Base-by-base conservation (phyloP, 2,113 vertebrate species). In the Dromiciops gliroides region DNA sequence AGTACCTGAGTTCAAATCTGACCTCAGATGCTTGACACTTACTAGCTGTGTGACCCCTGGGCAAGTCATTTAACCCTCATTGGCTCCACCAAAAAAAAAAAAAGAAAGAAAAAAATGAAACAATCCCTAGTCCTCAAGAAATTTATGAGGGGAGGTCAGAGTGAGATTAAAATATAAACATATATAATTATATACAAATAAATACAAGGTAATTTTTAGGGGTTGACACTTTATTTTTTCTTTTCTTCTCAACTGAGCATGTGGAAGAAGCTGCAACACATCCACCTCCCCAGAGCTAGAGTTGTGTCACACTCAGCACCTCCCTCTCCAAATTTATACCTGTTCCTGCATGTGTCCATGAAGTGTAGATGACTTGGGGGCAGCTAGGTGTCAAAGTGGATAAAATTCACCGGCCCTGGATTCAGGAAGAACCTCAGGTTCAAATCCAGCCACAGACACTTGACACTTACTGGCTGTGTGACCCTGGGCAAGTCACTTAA, bases 291-390 rank as follows among this genome's bases (percentile, higher is more conserved):
- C 23, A 95, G 50, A 19, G 50, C n/a, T 94, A 75, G 48, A 91
- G 67, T 50, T 91, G 47, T 89, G 47, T 89, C 50, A 92, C 49
- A 48, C 48, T 90, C 48, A 49, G 52, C 50, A 44, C 95, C 67
- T 50, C 94, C 94, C 51, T 90, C 51, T 8, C 94, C 89, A 90
- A 49, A 22, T 37, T 37, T 3, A 97, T 97, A 99, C 99, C 99
- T 99, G 99, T 95, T 95, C 99, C 98, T 8, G 99, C 99, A n/a
- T 50, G 99, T 99, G 97, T 99, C 99, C 96, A 99, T 98, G 96
- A 99, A 97, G 96, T 99, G 99, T 93, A 99, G 98, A 96, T 99
- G 99, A 98, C n/a, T n/a, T n/a, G n/a, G n/a, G n/a, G n/a, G n/a
- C n/a, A n/a, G n/a, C n/a, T n/a, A n/a, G n/a, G n/a, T n/a, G n/a